Evolutionary conservation across 2,113 vertebrate genomes (phyloP), one percentile per base, ranked within the genome.

Genomic region (Hucho hucho): DNA sequence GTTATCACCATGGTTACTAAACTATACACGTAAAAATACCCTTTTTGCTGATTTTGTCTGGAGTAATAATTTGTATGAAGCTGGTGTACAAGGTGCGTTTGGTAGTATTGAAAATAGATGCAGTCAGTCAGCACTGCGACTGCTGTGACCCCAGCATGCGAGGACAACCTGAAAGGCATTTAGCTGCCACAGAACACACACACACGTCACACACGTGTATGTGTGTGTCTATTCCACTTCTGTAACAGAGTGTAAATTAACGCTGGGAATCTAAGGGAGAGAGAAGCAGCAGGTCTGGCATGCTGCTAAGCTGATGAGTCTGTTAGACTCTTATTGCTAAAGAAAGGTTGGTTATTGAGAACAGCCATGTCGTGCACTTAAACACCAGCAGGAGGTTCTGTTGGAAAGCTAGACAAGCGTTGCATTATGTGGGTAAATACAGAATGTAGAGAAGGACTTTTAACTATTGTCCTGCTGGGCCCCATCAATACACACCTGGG

Each of bases 181-280:
- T 89, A 92, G 90, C 91, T 91, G 87, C 91, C 91, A 89, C 86
- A 88, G 84, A 87, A 85, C 80, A 86, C 83, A 76, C 77, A 69
- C 65, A 53, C 73, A 53, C 4, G 43, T 5, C 25, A 26, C 24
- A 67, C 43, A 49, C 46, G 74, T 49, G 65, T 69, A 49, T 76
- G 79, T 75, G 78, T 43, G 74, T 61, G 73, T 77, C 72, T 72
- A 81, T 83, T 90, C 85, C 80, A 69, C 43, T 47, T 24, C 13
- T 69, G 16, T 22, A 24, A 80, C 83, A 81, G 81, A 67, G 64
- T 71, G 71, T 79, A 82, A 71, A 75, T 70, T 86, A 81, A 85
- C 76, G 83, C 76, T 87, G 87, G 86, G 76, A 79, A 83, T 88
- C 83, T 83, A 79, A 81, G 86, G 84, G 76, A 81, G 72, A 85